Evolutionary conservation across 2,113 vertebrate species (phyloP).

Genomic region (Triplophysa rosa): DNA sequence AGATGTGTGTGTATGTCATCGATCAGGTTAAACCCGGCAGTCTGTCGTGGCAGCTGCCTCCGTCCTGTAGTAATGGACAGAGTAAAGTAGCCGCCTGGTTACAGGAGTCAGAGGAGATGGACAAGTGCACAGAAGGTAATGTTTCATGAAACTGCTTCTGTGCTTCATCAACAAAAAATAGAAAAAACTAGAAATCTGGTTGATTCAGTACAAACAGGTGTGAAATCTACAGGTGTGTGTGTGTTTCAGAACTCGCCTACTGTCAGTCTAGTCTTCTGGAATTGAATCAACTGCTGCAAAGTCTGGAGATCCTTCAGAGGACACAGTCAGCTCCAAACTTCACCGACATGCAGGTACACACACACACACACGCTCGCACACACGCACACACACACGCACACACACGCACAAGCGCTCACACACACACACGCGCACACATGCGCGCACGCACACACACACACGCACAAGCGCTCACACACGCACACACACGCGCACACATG

Average conservation of each 20-base stretch:
- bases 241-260: slow-evolving; percentile 85
- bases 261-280: slow-evolving; percentile 96
- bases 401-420: no score
- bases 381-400: not conserved
- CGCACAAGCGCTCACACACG: no score
- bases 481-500: slow-evolving; percentile 61
- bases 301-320: slow-evolving; percentile 96
- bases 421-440: no score
- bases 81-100: slow-evolving; percentile 97
- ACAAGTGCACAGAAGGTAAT: slow-evolving; percentile 95
- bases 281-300: slow-evolving; percentile 93
- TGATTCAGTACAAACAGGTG: not conserved
- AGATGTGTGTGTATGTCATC: not conserved
- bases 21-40: slow-evolving; percentile 81
- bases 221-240: not conserved
- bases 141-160: not conserved
- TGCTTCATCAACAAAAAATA: no score
- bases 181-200: no score
- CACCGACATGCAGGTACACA: slow-evolving; percentile 78
- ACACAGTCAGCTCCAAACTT: slow-evolving; percentile 98
- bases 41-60: slow-evolving; percentile 86
- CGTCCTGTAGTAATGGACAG: slow-evolving; percentile 90
- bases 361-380: slow-evolving; percentile 5
- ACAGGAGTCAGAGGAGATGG: slow-evolving; percentile 97
- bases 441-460: not conserved